These are phyloP conservation scores for Morelia viridis DNA, from an alignment of 2,797 vertebrate genomes.

Conservation along the genomic window DNA sequence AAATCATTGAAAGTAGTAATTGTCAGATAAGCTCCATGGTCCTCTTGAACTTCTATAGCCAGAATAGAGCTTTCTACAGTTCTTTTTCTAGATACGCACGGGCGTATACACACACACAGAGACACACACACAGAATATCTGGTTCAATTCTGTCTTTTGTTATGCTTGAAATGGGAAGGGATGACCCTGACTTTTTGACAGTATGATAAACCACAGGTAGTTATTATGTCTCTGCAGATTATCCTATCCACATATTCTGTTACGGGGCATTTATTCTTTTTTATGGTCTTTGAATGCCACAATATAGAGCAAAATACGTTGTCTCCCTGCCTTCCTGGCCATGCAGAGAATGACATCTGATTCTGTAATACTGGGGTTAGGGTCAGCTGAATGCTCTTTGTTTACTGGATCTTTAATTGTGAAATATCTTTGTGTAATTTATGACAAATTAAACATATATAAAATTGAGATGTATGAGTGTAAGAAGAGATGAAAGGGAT, in stretches of 20 bases:
- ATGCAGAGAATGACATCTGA: neutral
- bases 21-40: slow-evolving; percentile 12
- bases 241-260: neutral
- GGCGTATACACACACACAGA: neutral
- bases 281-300: neutral
- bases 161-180: slow-evolving; percentile 42
- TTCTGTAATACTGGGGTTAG: neutral
- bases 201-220: slow-evolving; percentile 4
- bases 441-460: neutral
- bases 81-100: neutral
- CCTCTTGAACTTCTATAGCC: slow-evolving; percentile 39
- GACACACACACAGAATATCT: neutral
- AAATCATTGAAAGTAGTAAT: slow-evolving; percentile 5
- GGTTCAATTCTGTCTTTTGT: slow-evolving; percentile 21
- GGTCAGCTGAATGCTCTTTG: neutral
- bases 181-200: slow-evolving; percentile 10
- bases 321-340: neutral
- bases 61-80: neutral
- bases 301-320: neutral
- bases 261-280: slow-evolving; percentile 9
- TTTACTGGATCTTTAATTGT: neutral
- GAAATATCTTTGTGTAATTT: neutral
- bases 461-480: neutral
- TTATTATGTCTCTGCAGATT: slow-evolving; percentile 14
- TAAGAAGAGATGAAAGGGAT: neutral